phyloP scores from a whole-genome alignment of 1,140 invertebrate genomes.

The Cherax quadricarinatus region DNA sequence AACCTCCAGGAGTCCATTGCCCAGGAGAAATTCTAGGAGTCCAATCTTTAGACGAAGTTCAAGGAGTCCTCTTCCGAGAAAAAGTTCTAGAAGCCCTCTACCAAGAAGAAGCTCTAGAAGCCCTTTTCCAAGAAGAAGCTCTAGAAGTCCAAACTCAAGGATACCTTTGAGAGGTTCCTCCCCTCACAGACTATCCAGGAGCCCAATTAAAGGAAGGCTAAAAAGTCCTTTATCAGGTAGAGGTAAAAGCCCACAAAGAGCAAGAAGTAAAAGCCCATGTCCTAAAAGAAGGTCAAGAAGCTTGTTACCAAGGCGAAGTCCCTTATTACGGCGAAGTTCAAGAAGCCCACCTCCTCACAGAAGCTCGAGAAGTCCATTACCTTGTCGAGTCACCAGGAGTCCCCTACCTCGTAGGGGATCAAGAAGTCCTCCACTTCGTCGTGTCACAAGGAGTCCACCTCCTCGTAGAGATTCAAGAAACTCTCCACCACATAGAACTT shows the following conservation, averaged over 20 bases:
- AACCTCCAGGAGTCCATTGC: conserved; percentile 32
- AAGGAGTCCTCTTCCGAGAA: conserved; percentile 45
- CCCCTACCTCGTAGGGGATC: background rate
- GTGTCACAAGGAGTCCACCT: conserved; percentile 33
- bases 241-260: conserved; percentile 32
- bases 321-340: conserved; percentile 40
- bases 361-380: conserved; percentile 40
- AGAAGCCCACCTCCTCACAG: conserved; percentile 44
- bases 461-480: background rate
- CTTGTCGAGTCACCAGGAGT: conserved; percentile 27
- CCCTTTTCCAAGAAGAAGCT: conserved; percentile 16
- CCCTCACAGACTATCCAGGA: conserved; percentile 9
- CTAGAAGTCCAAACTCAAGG: conserved; percentile 38
- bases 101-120: conserved; percentile 24
- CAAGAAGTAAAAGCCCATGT: conserved; percentile 34
- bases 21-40: conserved; percentile 49
- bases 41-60: conserved; percentile 38
- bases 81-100: conserved; percentile 25
- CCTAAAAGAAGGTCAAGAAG: conserved; percentile 37
- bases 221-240: conserved; percentile 37
- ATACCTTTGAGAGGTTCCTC: conserved; percentile 36
- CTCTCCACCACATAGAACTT: background rate
- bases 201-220: conserved; percentile 26
- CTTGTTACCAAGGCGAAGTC: conserved; percentile 35
- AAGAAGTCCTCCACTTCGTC: conserved; percentile 3